Percentiles rank a stretch among this genome's conserved stretches.
These are phyloP conservation scores for Plebejus melissa DNA, from an alignment of 2,888 invertebrate genomes.

Conservation along the genomic window DNA sequence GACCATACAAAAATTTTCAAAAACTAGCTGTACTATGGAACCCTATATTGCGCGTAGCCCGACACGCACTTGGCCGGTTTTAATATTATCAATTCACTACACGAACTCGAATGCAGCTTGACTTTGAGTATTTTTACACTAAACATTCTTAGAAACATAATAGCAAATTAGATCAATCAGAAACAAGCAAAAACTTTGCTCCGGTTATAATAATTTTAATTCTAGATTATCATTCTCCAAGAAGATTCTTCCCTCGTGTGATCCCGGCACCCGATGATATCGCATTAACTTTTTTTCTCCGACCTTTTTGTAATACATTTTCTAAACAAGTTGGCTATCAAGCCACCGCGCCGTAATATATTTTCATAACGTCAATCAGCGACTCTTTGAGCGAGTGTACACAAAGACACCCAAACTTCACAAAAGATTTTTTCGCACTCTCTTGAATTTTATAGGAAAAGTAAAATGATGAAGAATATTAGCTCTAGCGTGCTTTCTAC, in stretches of 20 bases:
- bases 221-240: neutral
- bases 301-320: slow-evolving; percentile 10
- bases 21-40: no score
- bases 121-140: neutral
- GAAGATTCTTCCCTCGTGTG: neutral
- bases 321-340: slow-evolving; percentile 18
- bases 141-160: neutral
- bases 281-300: neutral
- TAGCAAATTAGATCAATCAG: no score
- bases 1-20: no score
- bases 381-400: slow-evolving; percentile 17
- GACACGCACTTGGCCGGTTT: no score
- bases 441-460: slow-evolving; percentile 17
- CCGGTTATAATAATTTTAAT: neutral
- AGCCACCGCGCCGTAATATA: slow-evolving; percentile 19
- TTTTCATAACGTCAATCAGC: slow-evolving; percentile 26
- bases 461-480: neutral
- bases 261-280: neutral
- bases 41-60: no score
- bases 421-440: slow-evolving; percentile 21
- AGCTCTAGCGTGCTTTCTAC: neutral
- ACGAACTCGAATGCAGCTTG: neutral
- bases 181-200: neutral
- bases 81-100: neutral
- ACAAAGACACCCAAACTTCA: slow-evolving; percentile 25